Base-by-base conservation (phyloP, 1,140 invertebrate species). In the Cepaea nemoralis region DNA sequence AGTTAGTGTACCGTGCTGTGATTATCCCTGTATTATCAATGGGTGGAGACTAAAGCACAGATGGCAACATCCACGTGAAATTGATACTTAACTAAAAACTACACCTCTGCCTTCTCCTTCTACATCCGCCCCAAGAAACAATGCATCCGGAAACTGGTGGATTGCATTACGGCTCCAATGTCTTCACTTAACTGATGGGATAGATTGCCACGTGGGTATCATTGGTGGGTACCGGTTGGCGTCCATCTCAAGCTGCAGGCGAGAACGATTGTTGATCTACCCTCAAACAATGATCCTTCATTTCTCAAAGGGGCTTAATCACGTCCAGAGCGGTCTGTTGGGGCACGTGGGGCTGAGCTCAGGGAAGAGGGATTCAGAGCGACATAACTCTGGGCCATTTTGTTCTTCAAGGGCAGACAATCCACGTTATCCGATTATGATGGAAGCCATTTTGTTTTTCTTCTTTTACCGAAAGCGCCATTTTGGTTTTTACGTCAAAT, bases 131-230 rank as follows among this genome's bases (percentile, higher is more conserved):
- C n/a, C n/a, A n/a, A n/a, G n/a, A n/a, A n/a, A n/a, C n/a, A n/a
- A n/a, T n/a, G n/a, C n/a, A n/a, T n/a, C n/a, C n/a, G n/a, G n/a
- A n/a, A n/a, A n/a, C n/a, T n/a, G 69, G 69, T 70, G 8, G 40
- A 48, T 10, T 50, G 71, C 48, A 42, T 48, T 74, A 42, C 40
- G 69, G 69, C 42, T 74, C 42, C 12, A 10, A 27, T 50, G 71
- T 74, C 71, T 74, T 74, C 71, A 74, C 71, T 74, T 74, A 74
- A 27, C 71, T 24, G 71, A 74, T 74, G 71, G 50, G n/a, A n/a
- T 40, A 74, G 50, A 27, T n/a, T 14, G 6, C 31, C 42, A 50
- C 71, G 50, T 27, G 71, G 48, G 71, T 37, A 42, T 40, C 45
- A 24, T 27, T 50, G 48, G 42, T 2, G 35, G n/a, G n/a, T 10